phyloP scores from a whole-genome alignment of 2,113 vertebrate genomes.

The Archilochus colubris region DNA sequence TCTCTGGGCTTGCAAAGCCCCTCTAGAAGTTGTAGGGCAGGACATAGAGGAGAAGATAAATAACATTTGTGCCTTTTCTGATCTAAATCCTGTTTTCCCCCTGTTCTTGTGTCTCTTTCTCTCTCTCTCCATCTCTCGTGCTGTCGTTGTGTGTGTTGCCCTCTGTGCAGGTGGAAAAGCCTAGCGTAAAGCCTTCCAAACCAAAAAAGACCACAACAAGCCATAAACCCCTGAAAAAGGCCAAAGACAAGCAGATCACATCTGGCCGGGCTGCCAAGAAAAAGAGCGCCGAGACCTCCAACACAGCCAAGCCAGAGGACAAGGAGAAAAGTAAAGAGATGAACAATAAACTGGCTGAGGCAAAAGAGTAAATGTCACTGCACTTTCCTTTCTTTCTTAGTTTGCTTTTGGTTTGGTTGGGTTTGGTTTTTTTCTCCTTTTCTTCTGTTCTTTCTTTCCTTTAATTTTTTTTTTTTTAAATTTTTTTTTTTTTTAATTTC shows the following conservation, averaged over 20 bases:
- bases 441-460: not conserved
- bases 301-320: conserved; percentile 79
- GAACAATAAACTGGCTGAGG: conserved; percentile 99
- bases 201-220: conserved; percentile 90
- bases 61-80: not conserved
- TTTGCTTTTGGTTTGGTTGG: too few relatives aligned
- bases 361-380: conserved; percentile 98
- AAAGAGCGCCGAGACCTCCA: conserved; percentile 80
- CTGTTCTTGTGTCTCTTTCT: conserved; percentile 58
- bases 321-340: conserved; percentile 99
- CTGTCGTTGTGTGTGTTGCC: conserved; percentile 38
- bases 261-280: conserved; percentile 87
- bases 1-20: not conserved
- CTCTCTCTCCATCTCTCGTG: conserved; percentile 13
- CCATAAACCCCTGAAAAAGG: conserved; percentile 90
- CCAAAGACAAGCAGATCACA: conserved; percentile 92
- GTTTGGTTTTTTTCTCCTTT: not conserved
- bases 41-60: not conserved
- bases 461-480: not conserved
- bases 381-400: conserved; percentile 81
- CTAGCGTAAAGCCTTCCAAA: conserved; percentile 87
- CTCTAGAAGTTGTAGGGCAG: not conserved
- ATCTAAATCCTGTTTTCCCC: conserved; percentile 62
- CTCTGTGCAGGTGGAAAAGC: conserved; percentile 88
- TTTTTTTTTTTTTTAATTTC: not conserved